A percentile compares a stretch with the other conserved stretches of the same genome.
Evolutionary conservation across 2,797 vertebrate species (phyloP).

Genomic region (Brotula barbata): DNA sequence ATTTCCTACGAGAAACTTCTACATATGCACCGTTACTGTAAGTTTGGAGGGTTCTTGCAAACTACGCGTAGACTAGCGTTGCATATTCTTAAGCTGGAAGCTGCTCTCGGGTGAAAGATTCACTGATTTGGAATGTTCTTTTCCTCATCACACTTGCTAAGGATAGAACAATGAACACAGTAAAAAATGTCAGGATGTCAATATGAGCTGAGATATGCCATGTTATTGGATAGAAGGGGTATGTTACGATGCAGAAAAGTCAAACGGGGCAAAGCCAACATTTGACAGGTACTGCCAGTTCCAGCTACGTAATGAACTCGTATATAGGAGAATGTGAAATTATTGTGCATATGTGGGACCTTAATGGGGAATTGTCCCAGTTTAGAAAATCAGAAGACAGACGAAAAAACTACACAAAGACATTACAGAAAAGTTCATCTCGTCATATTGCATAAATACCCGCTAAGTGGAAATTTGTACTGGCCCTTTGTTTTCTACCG

Average conservation of each 20-base stretch:
- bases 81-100: slow-evolving; percentile 38
- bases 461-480: slow-evolving; percentile 73
- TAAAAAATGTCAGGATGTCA: slow-evolving; percentile 67
- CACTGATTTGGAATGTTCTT: slow-evolving; percentile 31
- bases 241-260: slow-evolving; percentile 28
- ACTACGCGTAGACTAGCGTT: slow-evolving; percentile 6
- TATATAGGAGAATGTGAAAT: slow-evolving; percentile 15
- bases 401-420: slow-evolving; percentile 51
- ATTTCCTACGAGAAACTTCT: slow-evolving; percentile 8
- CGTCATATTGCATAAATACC: slow-evolving; percentile 81
- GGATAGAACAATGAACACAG: slow-evolving; percentile 45
- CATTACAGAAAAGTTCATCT: slow-evolving; percentile 67
- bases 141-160: slow-evolving; percentile 36
- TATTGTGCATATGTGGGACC: slow-evolving; percentile 53
- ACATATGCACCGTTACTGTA: slow-evolving; percentile 19
- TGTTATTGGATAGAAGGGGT: slow-evolving; percentile 43
- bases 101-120: slow-evolving; percentile 39
- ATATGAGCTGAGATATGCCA: slow-evolving; percentile 26
- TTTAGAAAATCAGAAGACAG: slow-evolving; percentile 48
- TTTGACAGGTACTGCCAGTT: slow-evolving; percentile 9
- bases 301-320: slow-evolving; percentile 27
- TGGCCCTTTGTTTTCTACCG: slow-evolving; percentile 55
- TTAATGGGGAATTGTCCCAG: slow-evolving; percentile 57
- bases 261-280: slow-evolving; percentile 34
- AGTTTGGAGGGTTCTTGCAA: slow-evolving; percentile 19